phyloP scores from a whole-genome alignment of 2,797 vertebrate genomes.

The Cygnus olor region DNA sequence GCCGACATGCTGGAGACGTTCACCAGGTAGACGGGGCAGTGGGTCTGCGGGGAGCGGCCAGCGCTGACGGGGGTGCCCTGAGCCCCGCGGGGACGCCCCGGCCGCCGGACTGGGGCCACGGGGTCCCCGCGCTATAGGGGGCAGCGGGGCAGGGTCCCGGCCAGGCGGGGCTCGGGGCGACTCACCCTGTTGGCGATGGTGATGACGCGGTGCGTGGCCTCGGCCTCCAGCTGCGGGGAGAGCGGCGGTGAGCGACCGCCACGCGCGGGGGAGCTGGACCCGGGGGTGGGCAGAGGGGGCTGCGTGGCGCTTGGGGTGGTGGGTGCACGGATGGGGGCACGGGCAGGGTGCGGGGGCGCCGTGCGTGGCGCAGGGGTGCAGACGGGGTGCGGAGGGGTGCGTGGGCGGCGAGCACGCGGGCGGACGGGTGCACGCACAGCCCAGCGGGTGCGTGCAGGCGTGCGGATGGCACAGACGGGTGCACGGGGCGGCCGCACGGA shows the following conservation, averaged over 20 bases:
- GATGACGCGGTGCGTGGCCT: conserved; percentile 92
- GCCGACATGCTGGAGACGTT: conserved; percentile 96
- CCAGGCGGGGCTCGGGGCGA: neutral
- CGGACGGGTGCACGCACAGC: neutral
- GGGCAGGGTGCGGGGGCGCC: neutral
- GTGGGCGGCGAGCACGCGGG: no score
- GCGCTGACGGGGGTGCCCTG: neutral
- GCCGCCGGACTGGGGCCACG: no score
- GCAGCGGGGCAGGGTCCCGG: no score
- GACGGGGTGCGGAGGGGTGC: neutral
- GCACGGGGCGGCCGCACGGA: neutral
- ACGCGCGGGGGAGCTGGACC: neutral
- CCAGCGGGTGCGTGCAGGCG: neutral
- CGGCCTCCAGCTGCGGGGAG: conserved; percentile 88
- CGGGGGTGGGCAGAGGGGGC: neutral
- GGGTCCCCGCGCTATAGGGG: no score
- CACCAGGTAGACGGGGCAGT: conserved; percentile 94
- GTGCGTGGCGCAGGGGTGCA: no score
- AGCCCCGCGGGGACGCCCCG: accelerated
- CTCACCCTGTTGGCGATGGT: conserved; percentile 96
- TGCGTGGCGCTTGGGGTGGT: no score
- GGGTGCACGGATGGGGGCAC: neutral
- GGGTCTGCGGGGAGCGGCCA: conserved; percentile 79
- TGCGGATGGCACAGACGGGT: neutral
- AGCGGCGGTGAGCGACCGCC: neutral